Conservation (phyloP, 2,797 vertebrate genomes). For the Anniella stebbinsi region DNA sequence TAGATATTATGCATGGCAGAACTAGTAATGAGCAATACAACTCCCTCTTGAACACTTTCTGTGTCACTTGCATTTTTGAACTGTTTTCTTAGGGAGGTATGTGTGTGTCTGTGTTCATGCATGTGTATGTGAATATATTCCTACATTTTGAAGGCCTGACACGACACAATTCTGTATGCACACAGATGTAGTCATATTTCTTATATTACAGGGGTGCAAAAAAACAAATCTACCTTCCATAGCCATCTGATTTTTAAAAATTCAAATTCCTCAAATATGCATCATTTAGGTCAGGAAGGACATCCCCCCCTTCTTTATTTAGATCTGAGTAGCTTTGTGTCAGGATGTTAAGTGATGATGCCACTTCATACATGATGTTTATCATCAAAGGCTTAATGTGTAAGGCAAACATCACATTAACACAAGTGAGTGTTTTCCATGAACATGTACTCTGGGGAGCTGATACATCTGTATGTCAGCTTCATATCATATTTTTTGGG, state of each 20-base stretch:
- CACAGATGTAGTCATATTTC: neutral
- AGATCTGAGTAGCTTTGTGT: neutral
- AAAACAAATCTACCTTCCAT: neutral
- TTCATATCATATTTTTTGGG: neutral
- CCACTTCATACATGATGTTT: neutral
- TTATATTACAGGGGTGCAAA: neutral
- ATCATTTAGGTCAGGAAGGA: neutral
- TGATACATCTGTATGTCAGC: neutral
- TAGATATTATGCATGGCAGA: neutral
- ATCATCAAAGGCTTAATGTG: neutral
- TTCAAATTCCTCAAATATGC: too few species aligned
- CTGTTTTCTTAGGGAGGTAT: neutral
- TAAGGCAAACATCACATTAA: conserved; percentile 7
- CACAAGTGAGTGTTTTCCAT: neutral
- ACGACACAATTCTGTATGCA: neutral
- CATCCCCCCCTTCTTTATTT: neutral
- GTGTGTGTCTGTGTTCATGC: neutral
- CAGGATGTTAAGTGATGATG: neutral
- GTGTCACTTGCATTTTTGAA: neutral
- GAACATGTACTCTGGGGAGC: neutral
- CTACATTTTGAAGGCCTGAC: neutral
- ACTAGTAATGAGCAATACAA: neutral
- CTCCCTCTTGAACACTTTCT: neutral
- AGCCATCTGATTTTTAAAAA: neutral
- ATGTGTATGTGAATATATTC: neutral